These are phyloP conservation scores for Enhydra lutris DNA, from an alignment of 2,113 vertebrate genomes.

Conservation along the genomic window DNA sequence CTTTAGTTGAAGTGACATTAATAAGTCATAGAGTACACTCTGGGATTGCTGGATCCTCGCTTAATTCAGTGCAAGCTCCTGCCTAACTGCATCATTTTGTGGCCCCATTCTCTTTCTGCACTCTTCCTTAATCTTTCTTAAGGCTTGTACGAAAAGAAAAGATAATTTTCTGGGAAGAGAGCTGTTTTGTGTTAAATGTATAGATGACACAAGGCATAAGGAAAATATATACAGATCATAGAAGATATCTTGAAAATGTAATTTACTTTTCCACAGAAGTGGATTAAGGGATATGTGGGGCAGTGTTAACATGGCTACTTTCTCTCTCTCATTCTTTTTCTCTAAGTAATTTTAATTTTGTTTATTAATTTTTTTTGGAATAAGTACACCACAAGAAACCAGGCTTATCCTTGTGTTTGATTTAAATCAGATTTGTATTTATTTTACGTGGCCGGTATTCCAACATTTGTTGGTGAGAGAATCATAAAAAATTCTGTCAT, in stretches of 20 bases:
- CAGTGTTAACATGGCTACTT: neutral
- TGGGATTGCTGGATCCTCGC: neutral
- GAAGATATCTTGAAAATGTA: neutral
- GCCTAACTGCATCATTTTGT: neutral
- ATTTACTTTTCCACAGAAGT: neutral
- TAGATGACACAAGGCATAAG: neutral
- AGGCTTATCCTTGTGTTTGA: neutral
- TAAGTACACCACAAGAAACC: neutral
- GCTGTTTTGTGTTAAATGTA: slow-evolving; percentile 2
- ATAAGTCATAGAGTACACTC: neutral
- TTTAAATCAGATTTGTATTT: neutral
- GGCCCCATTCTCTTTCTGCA: neutral
- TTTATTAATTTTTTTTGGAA: neutral
- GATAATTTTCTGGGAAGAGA: neutral
- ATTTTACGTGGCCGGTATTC: neutral
- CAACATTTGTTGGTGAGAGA: neutral
- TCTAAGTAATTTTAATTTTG: neutral
- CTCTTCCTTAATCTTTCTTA: neutral
- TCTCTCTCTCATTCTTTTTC: neutral
- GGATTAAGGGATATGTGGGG: neutral
- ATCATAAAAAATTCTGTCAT: neutral
- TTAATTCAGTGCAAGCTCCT: neutral
- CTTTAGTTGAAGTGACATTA: neutral
- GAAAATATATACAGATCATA: neutral
- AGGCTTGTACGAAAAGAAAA: neutral